Percentiles rank a stretch among this genome's conserved stretches.
Evolutionary conservation across 2,797 vertebrate species (phyloP).

Genomic region (Enteromius paludinosus): DNA sequence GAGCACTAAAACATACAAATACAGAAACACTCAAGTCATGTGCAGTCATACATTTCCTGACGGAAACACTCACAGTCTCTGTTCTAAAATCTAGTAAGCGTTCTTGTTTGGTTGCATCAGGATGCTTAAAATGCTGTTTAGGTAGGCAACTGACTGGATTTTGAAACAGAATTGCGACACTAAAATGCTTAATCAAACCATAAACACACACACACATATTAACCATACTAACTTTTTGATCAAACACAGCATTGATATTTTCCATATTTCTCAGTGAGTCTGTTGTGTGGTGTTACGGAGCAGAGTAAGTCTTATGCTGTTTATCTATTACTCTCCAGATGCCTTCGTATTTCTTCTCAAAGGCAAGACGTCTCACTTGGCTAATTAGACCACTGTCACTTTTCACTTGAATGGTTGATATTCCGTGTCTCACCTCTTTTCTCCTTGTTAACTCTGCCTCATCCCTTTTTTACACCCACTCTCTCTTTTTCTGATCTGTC

Average conservation of each 20-base stretch:
- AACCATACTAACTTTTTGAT: constrained; percentile 8
- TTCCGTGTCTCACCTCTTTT: constrained; percentile 64
- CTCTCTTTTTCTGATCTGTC: constrained; percentile 30
- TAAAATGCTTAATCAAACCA: background rate
- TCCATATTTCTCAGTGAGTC: constrained; percentile 9
- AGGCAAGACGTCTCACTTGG: constrained; percentile 79
- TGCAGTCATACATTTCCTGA: constrained; percentile 33
- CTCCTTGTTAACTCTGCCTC: constrained; percentile 63
- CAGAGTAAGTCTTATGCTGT: constrained; percentile 53
- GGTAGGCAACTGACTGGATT: background rate
- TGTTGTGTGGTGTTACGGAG: constrained; percentile 35
- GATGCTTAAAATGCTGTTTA: constrained; percentile 3
- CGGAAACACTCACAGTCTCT: background rate
- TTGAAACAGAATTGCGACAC: background rate
- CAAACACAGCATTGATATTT: constrained; percentile 18
- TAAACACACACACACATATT: background rate
- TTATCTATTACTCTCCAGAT: constrained; percentile 77
- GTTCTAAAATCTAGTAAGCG: constrained; percentile 10
- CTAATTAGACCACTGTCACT: constrained; percentile 52
- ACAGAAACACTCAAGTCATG: constrained; percentile 58
- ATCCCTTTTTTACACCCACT: constrained; percentile 44
- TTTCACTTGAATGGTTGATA: constrained; percentile 31
- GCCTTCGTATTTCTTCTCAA: constrained; percentile 84
- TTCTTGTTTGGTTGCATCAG: background rate
- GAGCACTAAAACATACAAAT: constrained; percentile 60